These are phyloP conservation scores for Megaceryle torquata DNA, from an alignment of 2,113 vertebrate genomes.

Conservation along the genomic window DNA sequence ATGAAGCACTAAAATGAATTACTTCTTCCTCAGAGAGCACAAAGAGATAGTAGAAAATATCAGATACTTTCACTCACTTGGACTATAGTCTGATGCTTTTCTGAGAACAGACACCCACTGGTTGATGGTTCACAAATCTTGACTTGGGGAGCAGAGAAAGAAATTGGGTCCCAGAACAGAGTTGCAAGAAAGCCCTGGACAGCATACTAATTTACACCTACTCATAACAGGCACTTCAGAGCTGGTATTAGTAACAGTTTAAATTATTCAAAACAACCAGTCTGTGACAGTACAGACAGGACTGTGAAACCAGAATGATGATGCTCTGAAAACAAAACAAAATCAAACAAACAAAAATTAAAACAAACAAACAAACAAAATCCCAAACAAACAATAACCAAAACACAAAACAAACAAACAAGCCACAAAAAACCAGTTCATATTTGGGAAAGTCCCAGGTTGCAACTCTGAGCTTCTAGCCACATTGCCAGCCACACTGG, in stretches of 20 bases:
- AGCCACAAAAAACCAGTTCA: neutral
- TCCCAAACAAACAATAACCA: neutral
- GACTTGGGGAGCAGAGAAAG: neutral
- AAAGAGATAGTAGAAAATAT: neutral
- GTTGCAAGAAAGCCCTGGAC: neutral
- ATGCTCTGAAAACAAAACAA: neutral
- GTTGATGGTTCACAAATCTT: neutral
- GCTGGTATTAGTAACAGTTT: neutral
- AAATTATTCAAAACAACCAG: neutral
- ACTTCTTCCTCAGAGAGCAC: neutral
- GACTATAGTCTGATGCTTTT: neutral
- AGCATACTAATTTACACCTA: neutral
- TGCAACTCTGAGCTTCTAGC: neutral
- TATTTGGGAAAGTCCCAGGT: neutral
- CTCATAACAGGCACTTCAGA: neutral
- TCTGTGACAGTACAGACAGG: neutral
- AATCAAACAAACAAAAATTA: neutral
- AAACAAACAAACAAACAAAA: neutral
- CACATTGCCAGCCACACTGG: neutral
- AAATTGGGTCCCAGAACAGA: neutral
- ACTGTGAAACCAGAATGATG: neutral
- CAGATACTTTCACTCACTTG: neutral
- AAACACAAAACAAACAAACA: too few species aligned
- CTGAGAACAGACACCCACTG: neutral
- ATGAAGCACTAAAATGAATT: neutral